A percentile compares a stretch with the other conserved stretches of the same genome.
These are phyloP conservation scores for Actinemys pallida DNA, from an alignment of 2,113 vertebrate species.

Conservation along the genomic window DNA sequence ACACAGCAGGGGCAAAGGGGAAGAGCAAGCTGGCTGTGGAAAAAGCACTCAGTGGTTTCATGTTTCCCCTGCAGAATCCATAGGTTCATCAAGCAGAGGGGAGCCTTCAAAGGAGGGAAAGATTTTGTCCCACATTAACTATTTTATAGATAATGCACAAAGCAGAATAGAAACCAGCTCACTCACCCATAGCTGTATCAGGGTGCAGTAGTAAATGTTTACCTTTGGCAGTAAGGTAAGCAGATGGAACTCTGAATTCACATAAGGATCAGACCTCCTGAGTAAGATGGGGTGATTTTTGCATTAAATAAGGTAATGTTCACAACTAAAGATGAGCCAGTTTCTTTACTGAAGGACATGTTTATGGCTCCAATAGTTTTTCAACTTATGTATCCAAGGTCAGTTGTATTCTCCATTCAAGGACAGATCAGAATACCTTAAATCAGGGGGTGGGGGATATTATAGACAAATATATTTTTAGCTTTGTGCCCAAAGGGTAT, in stretches of 20 bases:
- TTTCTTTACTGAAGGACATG: neutral
- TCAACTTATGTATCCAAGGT: neutral
- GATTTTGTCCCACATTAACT: neutral
- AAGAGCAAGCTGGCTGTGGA: neutral
- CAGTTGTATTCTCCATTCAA: neutral
- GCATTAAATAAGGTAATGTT: neutral
- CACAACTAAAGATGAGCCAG: neutral
- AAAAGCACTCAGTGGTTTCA: neutral
- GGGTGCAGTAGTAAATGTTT: neutral
- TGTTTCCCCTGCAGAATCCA: neutral
- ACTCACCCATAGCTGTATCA: neutral
- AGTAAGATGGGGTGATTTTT: neutral
- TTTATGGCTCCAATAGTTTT: neutral
- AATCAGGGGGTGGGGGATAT: neutral
- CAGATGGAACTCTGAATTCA: neutral
- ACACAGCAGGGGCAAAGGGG: neutral
- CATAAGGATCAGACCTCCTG: neutral
- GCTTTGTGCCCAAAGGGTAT: neutral
- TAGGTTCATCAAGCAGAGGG: neutral
- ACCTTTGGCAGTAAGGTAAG: neutral
- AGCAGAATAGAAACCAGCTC: neutral
- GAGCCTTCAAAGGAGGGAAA: neutral
- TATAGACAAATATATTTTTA: neutral
- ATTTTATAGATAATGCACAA: neutral
- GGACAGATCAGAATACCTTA: neutral